phyloP scores from a whole-genome alignment of 2,888 invertebrate genomes.

The Heliconius erato region DNA sequence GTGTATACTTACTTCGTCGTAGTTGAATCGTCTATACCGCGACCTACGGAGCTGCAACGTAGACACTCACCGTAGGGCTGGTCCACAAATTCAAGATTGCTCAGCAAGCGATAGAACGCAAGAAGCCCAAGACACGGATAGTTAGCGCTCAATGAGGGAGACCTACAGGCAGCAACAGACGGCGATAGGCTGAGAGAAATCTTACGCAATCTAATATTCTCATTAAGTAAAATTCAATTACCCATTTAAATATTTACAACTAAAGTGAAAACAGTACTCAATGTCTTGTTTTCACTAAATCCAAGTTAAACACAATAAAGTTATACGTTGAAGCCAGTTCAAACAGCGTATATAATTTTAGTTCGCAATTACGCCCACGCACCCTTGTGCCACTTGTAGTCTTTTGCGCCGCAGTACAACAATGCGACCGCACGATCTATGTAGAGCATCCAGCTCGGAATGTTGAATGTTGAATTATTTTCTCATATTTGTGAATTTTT shows the following conservation, averaged over 20 bases:
- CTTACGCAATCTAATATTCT: no score
- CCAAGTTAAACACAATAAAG: slow-evolving; percentile 4
- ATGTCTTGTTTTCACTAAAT: not conserved
- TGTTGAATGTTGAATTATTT: slow-evolving; percentile 7
- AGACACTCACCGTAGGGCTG: no score
- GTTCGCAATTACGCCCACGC: slow-evolving; percentile 19
- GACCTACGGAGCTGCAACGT: no score
- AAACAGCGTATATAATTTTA: slow-evolving; percentile 23
- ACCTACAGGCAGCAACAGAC: no score
- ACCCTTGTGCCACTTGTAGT: slow-evolving; percentile 21
- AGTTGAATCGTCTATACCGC: no score
- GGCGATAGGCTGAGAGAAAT: no score
- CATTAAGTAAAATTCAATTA: not conserved
- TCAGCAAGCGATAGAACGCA: no score
- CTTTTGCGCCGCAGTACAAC: slow-evolving; percentile 16
- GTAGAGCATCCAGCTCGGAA: not conserved
- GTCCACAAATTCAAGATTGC: no score
- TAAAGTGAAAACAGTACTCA: not conserved
- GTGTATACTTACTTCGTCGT: no score
- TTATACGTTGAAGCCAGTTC: not conserved
- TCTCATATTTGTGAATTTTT: slow-evolving; percentile 10
- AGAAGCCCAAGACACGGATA: no score
- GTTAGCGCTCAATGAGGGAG: no score
- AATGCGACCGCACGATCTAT: slow-evolving; percentile 21
- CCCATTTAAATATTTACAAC: not conserved